Conservation (phyloP, 2,113 vertebrate species). For the Pseudorasbora parva region DNA sequence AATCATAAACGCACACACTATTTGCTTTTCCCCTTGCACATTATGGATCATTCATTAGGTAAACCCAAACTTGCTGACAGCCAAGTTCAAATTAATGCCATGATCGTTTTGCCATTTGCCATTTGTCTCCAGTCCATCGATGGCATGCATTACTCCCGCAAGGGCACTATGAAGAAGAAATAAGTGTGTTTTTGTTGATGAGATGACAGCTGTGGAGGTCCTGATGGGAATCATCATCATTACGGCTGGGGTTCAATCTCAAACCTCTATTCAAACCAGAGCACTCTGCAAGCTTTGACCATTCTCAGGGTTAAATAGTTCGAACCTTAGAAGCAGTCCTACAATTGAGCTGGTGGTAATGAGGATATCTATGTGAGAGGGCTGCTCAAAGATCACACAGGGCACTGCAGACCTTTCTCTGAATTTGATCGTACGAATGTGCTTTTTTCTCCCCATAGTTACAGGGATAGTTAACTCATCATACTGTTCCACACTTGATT, state of each 20-base stretch:
- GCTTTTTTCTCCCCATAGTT: not conserved
- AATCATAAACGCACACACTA: constrained; percentile 50
- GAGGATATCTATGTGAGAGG: not conserved
- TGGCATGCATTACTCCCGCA: constrained; percentile 1
- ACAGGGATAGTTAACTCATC: not conserved
- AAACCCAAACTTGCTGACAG: constrained; percentile 46
- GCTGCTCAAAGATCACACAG: constrained; percentile 2
- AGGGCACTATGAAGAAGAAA: not conserved
- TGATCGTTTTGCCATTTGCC: constrained; percentile 28
- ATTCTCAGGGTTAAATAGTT: constrained; percentile 6
- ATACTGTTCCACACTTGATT: not conserved
- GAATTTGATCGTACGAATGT: not conserved
- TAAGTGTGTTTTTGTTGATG: constrained; percentile 39
- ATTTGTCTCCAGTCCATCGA: constrained; percentile 37
- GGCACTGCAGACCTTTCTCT: not conserved
- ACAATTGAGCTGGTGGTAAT: not conserved
- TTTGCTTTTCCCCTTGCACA: constrained; percentile 50
- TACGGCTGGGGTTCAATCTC: constrained; percentile 35
- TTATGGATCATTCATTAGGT: constrained; percentile 58
- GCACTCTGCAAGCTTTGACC: not conserved
- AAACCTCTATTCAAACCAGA: not conserved
- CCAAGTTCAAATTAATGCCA: constrained; percentile 42
- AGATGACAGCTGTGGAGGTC: constrained; percentile 13
- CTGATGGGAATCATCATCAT: constrained; percentile 26
- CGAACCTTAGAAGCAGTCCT: not conserved